A percentile compares a stretch with the other conserved stretches of the same genome.
Conservation (phyloP, 2,797 vertebrate species). For the Octomys mimax region DNA sequence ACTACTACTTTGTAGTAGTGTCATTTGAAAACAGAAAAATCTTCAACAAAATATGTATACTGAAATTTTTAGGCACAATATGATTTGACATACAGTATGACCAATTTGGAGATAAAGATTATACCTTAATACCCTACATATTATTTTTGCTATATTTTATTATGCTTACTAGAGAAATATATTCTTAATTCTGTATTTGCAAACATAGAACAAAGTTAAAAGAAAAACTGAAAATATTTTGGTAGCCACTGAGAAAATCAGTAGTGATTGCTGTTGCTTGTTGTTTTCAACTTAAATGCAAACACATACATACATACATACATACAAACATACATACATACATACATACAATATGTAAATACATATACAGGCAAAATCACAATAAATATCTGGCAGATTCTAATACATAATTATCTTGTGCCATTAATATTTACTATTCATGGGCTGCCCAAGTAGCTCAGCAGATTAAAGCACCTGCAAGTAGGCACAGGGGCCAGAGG, state of each 20-base stretch:
- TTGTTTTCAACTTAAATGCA: neutral
- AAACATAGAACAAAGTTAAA: neutral
- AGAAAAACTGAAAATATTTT: neutral
- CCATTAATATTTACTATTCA: neutral
- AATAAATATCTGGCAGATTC: neutral
- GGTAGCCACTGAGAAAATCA: conserved; percentile 37
- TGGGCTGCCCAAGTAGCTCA: too few species aligned
- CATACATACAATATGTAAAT: neutral
- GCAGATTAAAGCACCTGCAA: too few species aligned
- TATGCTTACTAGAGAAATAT: neutral
- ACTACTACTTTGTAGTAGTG: neutral
- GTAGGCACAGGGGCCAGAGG: too few species aligned
- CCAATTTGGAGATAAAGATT: conserved; percentile 19
- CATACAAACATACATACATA: neutral
- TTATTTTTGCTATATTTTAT: conserved; percentile 31
- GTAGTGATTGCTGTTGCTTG: neutral
- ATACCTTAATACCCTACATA: neutral
- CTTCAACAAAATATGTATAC: neutral
- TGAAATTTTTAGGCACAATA: neutral
- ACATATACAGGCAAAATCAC: conserved; percentile 2
- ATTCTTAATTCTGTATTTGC: conserved; percentile 12
- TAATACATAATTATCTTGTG: neutral
- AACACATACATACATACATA: neutral
- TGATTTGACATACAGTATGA: neutral
- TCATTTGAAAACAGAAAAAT: conserved; percentile 6